Base-by-base conservation (phyloP, 2,113 vertebrate species). In the Pardalotus punctatus region DNA sequence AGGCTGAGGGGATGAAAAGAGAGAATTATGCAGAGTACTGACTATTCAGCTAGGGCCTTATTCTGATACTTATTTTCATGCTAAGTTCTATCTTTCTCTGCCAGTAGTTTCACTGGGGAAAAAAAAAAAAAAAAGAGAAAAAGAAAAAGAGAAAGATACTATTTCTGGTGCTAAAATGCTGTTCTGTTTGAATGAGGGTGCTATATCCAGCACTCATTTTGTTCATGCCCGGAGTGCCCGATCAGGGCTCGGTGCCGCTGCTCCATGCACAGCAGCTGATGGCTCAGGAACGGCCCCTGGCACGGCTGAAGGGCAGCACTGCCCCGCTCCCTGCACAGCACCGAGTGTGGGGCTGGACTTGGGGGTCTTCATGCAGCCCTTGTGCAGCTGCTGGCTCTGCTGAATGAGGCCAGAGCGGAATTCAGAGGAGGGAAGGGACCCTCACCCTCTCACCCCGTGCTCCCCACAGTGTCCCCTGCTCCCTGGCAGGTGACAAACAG, bases 51-150 rank as follows among this genome's bases (percentile, higher is more conserved):
- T 67, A 88, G 35, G 48, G 65, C 90, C 94, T 96, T 95, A 95
- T 96, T 92, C 90, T 69, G 80, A 92, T 64, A 94, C 88, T 93
- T 93, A 96, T 96, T 97, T 96, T 96, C 94, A 94, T 97, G 96
- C 92, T 93, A 96, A 96, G 93, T 93, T 90, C 72, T 86, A 90
- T 94, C 90, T 90, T 94, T 95, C 95, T 90, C 76, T 96, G 88
- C 82, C 93, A 96, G 82, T 95, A 84, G 69, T 86, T 92, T 88
- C 3, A 1, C 29, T 50, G 21, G 5, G n/a, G 53, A 29, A 83
- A 35, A 76, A 74, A 53, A 62, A 27, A 83, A 28, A 76, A 76
- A 48, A 54, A 36, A 21, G n/a, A 19, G 24, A 43, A 29, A 36
- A 54, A 18, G 42, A 28, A 9, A 48, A 31, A 73, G 57, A 43